Evolutionary conservation across 2,888 invertebrate species (phyloP).

Genomic region (Mimas tiliae): DNA sequence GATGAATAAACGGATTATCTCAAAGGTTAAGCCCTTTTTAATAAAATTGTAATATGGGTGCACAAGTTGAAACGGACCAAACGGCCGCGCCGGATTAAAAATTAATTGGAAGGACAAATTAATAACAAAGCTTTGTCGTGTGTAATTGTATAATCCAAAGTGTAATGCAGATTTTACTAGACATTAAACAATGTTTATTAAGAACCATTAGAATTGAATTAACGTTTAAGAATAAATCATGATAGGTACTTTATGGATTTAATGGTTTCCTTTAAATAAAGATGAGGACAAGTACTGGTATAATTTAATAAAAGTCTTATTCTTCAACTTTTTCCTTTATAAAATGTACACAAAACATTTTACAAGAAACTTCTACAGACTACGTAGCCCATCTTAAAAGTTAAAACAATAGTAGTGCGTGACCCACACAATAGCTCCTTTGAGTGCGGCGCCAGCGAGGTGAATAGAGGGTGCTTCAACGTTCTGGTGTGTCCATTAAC

Average conservation of each 20-base stretch:
- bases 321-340: not conserved
- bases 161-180: too few species aligned
- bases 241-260: too few species aligned
- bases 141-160: too few species aligned
- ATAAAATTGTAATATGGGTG: not conserved
- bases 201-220: too few species aligned
- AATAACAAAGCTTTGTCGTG: not conserved
- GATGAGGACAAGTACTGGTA: too few species aligned
- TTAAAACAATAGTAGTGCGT: constrained; percentile 24
- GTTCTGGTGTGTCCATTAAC: constrained; percentile 3
- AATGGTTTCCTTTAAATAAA: too few species aligned
- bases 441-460: not conserved
- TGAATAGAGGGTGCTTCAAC: constrained; percentile 20
- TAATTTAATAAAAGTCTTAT: too few species aligned
- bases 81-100: not conserved
- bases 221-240: too few species aligned
- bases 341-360: not conserved
- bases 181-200: too few species aligned
- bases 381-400: not conserved
- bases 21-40: not conserved
- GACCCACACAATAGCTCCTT: constrained; percentile 27
- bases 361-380: not conserved
- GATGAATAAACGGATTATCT: not conserved
- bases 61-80: too few species aligned
- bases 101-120: not conserved